These are phyloP conservation scores for Phenganax marumi DNA, from an alignment of 92 coral and sea anemone genomes.

Conservation along the genomic window DNA sequence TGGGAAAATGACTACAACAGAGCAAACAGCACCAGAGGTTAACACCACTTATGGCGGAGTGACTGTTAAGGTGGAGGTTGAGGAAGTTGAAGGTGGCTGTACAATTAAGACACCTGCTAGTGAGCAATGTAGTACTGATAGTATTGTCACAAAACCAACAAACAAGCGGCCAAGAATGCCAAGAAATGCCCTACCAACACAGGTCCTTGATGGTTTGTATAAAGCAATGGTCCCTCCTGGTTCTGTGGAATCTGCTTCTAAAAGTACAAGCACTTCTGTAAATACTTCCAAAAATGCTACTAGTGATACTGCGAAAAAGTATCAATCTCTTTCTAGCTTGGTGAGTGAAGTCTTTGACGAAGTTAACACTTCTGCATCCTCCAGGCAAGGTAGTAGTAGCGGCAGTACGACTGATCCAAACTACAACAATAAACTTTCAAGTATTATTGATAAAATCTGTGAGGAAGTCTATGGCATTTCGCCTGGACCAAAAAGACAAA, in stretches of 20 bases:
- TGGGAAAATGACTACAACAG: too few species aligned
- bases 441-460: slow-evolving; percentile 7
- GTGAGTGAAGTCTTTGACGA: neutral
- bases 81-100: neutral
- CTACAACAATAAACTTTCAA: neutral
- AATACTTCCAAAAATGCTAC: neutral
- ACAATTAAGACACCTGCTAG: neutral
- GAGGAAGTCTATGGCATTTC: slow-evolving; percentile 10
- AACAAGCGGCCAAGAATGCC: neutral
- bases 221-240: neutral
- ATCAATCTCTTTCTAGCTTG: neutral
- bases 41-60: neutral
- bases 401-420: neutral
- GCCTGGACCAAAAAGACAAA: neutral
- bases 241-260: neutral
- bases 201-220: neutral
- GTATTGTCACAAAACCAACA: neutral
- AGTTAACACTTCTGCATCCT: neutral
- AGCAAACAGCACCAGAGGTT: too few species aligned
- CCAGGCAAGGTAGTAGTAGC: neutral
- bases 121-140: neutral
- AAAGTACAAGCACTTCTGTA: neutral
- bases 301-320: neutral
- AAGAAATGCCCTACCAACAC: neutral
- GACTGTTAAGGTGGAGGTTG: neutral